Evolutionary conservation across 2,888 invertebrate genomes (phyloP).

Genomic region (Willowsia nigromaculata): DNA sequence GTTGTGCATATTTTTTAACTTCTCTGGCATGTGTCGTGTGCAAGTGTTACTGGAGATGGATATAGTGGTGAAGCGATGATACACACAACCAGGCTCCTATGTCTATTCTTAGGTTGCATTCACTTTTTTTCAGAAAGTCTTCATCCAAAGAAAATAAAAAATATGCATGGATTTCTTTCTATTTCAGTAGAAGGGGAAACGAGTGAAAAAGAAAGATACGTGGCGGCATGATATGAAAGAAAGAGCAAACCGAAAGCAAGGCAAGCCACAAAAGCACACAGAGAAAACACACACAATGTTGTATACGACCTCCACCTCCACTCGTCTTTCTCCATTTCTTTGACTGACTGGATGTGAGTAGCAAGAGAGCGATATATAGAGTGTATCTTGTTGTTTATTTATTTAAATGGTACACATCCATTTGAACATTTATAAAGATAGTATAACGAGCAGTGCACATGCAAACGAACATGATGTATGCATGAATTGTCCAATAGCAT

Average conservation of each 20-base stretch:
- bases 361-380: neutral
- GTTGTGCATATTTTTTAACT: too few species aligned
- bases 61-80: neutral
- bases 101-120: neutral
- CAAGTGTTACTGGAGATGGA: neutral
- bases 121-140: neutral
- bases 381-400: neutral
- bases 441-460: neutral
- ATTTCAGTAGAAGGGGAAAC: neutral
- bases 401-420: neutral
- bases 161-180: neutral
- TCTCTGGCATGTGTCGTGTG: neutral
- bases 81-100: neutral
- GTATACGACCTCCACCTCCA: neutral
- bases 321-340: neutral
- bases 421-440: too few species aligned
- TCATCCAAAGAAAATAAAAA: neutral
- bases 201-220: neutral
- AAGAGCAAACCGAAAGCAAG: neutral
- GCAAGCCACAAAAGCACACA: constrained; percentile 11
- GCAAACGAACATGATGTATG: neutral
- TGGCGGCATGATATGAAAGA: neutral
- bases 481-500: neutral
- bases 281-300: neutral
- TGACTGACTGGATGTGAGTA: neutral